phyloP scores from a whole-genome alignment of 1,140 invertebrate species.

The Manduca sexta region DNA sequence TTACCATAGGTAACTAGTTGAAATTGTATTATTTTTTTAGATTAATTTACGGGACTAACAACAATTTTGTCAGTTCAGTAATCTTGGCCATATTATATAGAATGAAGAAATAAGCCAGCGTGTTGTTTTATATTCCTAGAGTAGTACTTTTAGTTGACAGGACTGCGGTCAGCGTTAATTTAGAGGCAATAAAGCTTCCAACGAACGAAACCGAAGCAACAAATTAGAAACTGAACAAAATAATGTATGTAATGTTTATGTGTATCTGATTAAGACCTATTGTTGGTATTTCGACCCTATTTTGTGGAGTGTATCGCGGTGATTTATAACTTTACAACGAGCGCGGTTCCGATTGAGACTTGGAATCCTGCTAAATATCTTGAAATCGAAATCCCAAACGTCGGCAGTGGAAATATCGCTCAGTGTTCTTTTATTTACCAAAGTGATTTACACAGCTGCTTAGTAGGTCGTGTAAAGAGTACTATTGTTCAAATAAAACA shows the following conservation, averaged over 20 bases:
- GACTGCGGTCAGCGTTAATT: too few relatives aligned
- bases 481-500: conserved; percentile 4
- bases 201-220: too few relatives aligned
- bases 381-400: conserved; percentile 19
- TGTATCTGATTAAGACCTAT: neutral
- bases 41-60: too few relatives aligned
- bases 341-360: conserved; percentile 20
- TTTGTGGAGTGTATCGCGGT: conserved; percentile 19
- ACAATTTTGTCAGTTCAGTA: too few relatives aligned
- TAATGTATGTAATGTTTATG: neutral
- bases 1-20: too few relatives aligned
- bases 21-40: too few relatives aligned
- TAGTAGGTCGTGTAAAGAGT: conserved; percentile 7
- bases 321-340: conserved; percentile 27
- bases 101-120: too few relatives aligned
- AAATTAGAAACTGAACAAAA: too few relatives aligned
- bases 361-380: conserved; percentile 18
- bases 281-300: conserved; percentile 19
- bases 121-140: too few relatives aligned
- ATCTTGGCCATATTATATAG: too few relatives aligned
- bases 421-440: conserved; percentile 2
- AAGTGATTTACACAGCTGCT: neutral
- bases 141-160: too few relatives aligned
- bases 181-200: too few relatives aligned
- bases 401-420: neutral